Evolutionary conservation across 2,113 vertebrate genomes (phyloP).

Genomic region (Excalfactoria chinensis): DNA sequence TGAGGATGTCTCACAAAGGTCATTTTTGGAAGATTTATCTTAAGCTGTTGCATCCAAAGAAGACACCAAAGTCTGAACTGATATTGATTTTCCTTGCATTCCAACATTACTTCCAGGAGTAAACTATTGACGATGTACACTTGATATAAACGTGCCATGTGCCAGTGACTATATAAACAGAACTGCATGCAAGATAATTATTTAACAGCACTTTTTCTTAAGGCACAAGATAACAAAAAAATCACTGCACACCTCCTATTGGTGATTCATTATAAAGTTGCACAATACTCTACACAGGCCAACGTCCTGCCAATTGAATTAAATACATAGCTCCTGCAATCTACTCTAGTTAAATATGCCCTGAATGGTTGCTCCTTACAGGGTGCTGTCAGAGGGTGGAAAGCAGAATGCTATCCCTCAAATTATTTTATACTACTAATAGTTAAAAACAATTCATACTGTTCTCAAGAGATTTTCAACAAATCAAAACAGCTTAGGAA

Average conservation of each 20-base stretch:
- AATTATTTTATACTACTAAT: background rate
- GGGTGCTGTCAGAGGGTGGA: background rate
- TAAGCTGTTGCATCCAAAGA: background rate
- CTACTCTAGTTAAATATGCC: background rate
- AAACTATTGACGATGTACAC: background rate
- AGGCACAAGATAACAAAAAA: background rate
- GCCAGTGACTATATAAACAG: background rate
- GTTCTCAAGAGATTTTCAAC: background rate
- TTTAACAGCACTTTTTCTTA: background rate
- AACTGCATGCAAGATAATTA: background rate
- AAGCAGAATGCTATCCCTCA: background rate
- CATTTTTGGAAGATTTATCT: background rate
- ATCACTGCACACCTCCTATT: background rate
- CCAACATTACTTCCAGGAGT: background rate
- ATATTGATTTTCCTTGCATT: slow-evolving; percentile 14
- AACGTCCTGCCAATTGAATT: background rate
- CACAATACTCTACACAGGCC: background rate
- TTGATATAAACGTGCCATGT: background rate
- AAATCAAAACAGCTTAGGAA: background rate
- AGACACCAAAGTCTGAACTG: background rate
- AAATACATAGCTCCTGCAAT: background rate
- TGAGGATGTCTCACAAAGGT: slow-evolving; percentile 3
- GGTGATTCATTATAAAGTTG: background rate
- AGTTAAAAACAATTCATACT: background rate
- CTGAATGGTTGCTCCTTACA: background rate